A percentile compares a stretch with the other conserved stretches of the same genome.
These are phyloP conservation scores for Drosophila buzzatii DNA, from an alignment of 2,888 invertebrate species.

Conservation along the genomic window DNA sequence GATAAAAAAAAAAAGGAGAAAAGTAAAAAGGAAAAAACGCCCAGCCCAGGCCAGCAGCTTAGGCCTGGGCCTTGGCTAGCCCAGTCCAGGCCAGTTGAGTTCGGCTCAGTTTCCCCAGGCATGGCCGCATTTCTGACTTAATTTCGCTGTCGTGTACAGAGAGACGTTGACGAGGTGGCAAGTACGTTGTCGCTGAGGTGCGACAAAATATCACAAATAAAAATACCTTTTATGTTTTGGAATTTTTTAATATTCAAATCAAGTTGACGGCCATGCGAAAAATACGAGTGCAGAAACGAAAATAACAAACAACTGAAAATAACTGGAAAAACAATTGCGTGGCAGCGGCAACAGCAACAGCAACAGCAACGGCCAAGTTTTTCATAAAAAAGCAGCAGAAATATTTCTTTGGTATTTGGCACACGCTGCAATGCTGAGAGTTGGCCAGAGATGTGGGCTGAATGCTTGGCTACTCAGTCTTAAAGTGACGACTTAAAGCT, in stretches of 20 bases:
- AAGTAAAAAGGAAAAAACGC: background rate
- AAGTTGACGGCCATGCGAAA: slow-evolving; percentile 48
- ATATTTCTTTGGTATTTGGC: slow-evolving; percentile 50
- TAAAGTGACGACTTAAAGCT: slow-evolving; percentile 26
- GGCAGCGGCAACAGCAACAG: background rate
- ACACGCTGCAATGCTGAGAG: slow-evolving; percentile 40
- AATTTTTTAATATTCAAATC: slow-evolving; percentile 80
- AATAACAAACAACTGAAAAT: slow-evolving; percentile 1
- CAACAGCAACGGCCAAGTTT: slow-evolving; percentile 34
- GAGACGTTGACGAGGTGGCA: slow-evolving; percentile 70
- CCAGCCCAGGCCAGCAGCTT: background rate
- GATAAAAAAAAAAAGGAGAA: background rate
- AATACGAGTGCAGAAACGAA: slow-evolving; percentile 9
- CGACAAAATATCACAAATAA: slow-evolving; percentile 82
- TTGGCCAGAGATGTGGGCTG: slow-evolving; percentile 39
- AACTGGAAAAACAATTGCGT: slow-evolving; percentile 32
- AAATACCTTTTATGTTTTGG: slow-evolving; percentile 79
- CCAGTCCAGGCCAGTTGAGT: background rate
- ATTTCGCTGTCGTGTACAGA: slow-evolving; percentile 44
- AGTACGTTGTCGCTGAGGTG: slow-evolving; percentile 82
- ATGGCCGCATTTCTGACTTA: slow-evolving; percentile 59
- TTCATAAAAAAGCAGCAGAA: slow-evolving; percentile 44
- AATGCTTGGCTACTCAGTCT: slow-evolving; percentile 6
- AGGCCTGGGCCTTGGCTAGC: background rate
- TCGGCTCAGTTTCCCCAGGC: background rate